Evolutionary conservation across 2,113 vertebrate genomes (phyloP).

Genomic region (Ciconia boyciana): DNA sequence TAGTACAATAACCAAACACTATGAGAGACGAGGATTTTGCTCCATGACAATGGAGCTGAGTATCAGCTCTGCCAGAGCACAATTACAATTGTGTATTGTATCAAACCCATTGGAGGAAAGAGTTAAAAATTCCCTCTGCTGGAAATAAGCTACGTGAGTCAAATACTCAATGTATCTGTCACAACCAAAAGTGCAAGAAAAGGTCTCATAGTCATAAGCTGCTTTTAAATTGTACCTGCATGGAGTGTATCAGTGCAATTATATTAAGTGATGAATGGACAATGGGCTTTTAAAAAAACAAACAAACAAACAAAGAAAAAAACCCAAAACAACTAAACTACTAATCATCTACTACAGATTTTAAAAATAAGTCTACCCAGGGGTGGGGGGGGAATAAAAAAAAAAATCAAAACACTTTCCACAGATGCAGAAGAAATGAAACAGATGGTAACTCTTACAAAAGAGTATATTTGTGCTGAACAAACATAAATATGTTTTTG

Average conservation of each 20-base stretch:
- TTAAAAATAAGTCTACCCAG: background rate
- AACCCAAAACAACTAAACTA: too few species aligned
- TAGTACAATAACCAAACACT: background rate
- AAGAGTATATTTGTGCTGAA: background rate
- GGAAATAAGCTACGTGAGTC: background rate
- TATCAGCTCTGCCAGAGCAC: too few species aligned
- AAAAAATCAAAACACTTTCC: background rate
- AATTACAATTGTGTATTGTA: background rate
- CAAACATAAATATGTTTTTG: background rate
- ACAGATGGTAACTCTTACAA: constrained; percentile 9
- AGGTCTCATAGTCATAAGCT: background rate
- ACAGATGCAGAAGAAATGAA: background rate
- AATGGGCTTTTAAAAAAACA: background rate
- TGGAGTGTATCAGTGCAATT: background rate
- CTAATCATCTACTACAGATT: background rate
- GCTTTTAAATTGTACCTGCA: background rate
- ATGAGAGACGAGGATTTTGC: background rate
- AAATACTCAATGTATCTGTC: background rate
- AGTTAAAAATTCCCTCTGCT: background rate
- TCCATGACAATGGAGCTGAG: background rate
- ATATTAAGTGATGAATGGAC: background rate
- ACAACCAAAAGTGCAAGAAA: background rate
- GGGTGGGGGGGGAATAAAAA: too few species aligned
- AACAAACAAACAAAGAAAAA: too few species aligned
- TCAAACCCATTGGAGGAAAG: background rate